These are phyloP conservation scores for Otis tarda DNA, from an alignment of 2,113 vertebrate genomes.

Conservation along the genomic window DNA sequence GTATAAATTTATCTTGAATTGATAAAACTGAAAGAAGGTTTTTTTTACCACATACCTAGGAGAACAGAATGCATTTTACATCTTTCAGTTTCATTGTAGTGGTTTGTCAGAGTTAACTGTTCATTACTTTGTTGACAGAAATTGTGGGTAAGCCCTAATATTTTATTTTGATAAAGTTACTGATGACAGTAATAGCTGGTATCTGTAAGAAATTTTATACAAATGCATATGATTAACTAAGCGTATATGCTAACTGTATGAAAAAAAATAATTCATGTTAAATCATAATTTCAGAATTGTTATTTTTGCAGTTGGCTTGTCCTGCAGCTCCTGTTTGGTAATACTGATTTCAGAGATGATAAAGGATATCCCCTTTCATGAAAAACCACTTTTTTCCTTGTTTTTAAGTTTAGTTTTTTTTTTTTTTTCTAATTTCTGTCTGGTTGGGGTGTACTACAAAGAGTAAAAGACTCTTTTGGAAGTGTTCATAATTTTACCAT, in stretches of 20 bases:
- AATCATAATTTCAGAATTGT: neutral
- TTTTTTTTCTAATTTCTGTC: neutral
- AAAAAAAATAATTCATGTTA: neutral
- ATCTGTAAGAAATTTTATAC: neutral
- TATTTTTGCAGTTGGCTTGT: neutral
- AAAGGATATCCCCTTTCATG: neutral
- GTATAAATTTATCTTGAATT: neutral
- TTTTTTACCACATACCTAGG: neutral
- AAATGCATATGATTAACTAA: neutral
- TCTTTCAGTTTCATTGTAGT: neutral
- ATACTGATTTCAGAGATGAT: neutral
- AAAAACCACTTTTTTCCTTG: neutral
- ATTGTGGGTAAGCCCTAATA: neutral
- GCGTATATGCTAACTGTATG: neutral
- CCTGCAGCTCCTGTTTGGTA: neutral
- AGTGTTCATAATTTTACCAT: neutral
- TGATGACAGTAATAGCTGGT: neutral
- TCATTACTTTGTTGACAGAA: neutral
- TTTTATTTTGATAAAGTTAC: neutral
- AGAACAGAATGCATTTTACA: neutral
- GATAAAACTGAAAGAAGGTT: neutral
- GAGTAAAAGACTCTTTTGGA: neutral
- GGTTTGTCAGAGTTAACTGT: neutral
- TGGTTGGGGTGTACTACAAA: neutral
- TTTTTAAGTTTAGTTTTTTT: neutral